Evolutionary conservation across 1,140 invertebrate genomes (phyloP).

Genomic region (Agraylea sexmaculata): DNA sequence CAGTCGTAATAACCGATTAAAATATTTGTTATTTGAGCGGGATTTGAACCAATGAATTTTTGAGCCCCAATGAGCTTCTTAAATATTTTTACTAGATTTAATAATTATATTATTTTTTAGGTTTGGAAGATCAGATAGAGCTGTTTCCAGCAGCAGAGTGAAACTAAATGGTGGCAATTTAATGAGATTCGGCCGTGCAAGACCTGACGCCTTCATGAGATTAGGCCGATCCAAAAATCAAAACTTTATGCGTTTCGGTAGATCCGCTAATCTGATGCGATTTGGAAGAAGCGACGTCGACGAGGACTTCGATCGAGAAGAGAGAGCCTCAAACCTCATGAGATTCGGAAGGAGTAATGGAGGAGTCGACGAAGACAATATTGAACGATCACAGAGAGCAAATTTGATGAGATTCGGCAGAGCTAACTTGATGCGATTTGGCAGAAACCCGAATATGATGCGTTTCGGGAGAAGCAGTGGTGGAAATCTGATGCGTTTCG

Average conservation of each 20-base stretch:
- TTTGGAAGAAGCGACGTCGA: conserved; percentile 14
- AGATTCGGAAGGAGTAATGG: conserved; percentile 20
- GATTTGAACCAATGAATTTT: no score
- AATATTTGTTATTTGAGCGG: no score
- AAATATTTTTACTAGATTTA: no score
- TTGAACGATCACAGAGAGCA: no score
- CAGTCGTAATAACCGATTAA: no score
- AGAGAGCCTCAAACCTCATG: conserved; percentile 20
- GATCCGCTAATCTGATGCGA: conserved; percentile 10
- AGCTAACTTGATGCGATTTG: conserved; percentile 15
- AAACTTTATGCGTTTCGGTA: conserved; percentile 8
- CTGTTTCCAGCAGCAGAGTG: conserved; percentile 7
- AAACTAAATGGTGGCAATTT: conserved; percentile 15
- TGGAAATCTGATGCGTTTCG: conserved; percentile 4
- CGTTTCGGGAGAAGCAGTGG: conserved; percentile 14
- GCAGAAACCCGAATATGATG: conserved; percentile 1
- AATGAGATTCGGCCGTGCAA: conserved; percentile 18
- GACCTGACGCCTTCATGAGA: conserved; percentile 11
- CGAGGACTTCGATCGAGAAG: no score
- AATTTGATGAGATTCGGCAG: conserved; percentile 21
- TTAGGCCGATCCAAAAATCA: conserved; percentile 12
- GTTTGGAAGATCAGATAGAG: conserved; percentile 18
- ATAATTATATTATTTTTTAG: conserved; percentile 14
- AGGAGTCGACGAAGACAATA: no score
- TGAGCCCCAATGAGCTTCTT: no score